A percentile compares a stretch with the other conserved stretches of the same genome.
Evolutionary conservation across 2,888 invertebrate species (phyloP).

Genomic region (Zaprionus bogoriensis): DNA sequence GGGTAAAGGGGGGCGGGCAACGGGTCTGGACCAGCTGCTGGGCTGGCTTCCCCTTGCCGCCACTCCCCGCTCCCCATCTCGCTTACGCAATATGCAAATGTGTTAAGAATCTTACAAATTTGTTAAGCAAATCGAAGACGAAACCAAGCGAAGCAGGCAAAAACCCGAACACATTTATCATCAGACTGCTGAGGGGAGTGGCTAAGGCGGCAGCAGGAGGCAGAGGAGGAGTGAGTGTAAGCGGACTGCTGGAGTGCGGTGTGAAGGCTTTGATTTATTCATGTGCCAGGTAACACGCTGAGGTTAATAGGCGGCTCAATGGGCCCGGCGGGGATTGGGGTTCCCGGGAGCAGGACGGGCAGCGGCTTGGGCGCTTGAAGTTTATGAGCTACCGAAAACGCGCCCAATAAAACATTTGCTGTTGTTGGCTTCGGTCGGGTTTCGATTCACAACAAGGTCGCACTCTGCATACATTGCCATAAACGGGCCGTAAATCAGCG

Average conservation of each 20-base stretch:
- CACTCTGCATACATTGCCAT: conserved; percentile 19
- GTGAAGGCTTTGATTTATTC: conserved; percentile 72
- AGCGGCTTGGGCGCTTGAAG: conserved; percentile 18
- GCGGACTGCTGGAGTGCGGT: conserved; percentile 21
- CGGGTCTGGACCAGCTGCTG: no score
- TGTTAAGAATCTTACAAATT: conserved; percentile 77
- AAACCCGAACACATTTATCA: conserved; percentile 62
- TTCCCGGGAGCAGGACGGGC: neutral
- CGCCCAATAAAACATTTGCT: conserved; percentile 49
- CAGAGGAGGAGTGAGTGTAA: conserved; percentile 3
- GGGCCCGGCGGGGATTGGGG: conserved; percentile 14
- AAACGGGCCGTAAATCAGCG: conserved; percentile 39
- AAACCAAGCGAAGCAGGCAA: conserved; percentile 26
- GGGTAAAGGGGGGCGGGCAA: neutral
- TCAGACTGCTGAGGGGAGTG: conserved; percentile 33
- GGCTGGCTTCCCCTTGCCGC: no score
- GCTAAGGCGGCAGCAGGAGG: no score
- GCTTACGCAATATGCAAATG: conserved; percentile 76
- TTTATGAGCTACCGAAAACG: conserved; percentile 57
- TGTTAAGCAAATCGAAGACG: conserved; percentile 77
- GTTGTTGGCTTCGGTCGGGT: no score
- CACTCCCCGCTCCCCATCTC: conserved; percentile 29
- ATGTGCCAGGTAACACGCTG: conserved; percentile 68
- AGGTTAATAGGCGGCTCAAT: conserved; percentile 71
- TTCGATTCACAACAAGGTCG: no score